phyloP scores from a whole-genome alignment of 1,140 invertebrate genomes.

The Ooceraea biroi region DNA sequence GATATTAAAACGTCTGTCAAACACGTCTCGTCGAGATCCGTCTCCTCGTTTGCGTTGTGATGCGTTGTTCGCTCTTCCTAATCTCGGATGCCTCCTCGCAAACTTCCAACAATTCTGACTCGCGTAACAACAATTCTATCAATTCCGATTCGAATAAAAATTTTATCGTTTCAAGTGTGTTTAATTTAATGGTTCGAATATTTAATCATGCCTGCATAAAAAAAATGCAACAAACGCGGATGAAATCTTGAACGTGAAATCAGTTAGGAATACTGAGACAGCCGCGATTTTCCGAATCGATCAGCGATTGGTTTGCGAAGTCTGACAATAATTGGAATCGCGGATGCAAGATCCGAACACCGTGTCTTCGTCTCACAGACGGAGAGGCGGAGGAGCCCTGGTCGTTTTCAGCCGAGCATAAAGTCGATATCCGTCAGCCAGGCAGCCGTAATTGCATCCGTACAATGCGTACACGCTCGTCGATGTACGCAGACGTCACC shows the following conservation, averaged over 20 bases:
- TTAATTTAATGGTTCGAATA: not conserved
- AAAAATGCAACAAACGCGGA: not conserved
- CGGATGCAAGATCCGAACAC: not conserved
- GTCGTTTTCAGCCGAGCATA: conserved; percentile 69
- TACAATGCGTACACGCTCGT: conserved; percentile 46
- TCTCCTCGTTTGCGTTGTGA: not conserved
- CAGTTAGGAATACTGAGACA: not conserved
- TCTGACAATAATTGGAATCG: not conserved
- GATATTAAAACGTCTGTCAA: conserved; percentile 31
- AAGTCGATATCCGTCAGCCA: conserved; percentile 71
- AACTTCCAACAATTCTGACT: not conserved
- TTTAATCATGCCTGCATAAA: not conserved
- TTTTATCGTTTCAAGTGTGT: no score
- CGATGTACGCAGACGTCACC: conserved; percentile 44
- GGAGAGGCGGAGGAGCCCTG: not conserved
- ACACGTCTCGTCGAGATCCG: not conserved
- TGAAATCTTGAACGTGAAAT: not conserved
- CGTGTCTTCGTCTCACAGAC: not conserved
- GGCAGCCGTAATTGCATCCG: conserved; percentile 66
- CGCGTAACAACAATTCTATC: no score
- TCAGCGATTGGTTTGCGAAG: not conserved
- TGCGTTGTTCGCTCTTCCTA: not conserved
- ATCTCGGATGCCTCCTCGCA: not conserved
- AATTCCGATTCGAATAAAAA: no score
- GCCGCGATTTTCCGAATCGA: not conserved